Evolutionary conservation across 1,140 invertebrate genomes (phyloP), one percentile per base, ranked within the genome.

Genomic region (Drosophila yakuba): DNA sequence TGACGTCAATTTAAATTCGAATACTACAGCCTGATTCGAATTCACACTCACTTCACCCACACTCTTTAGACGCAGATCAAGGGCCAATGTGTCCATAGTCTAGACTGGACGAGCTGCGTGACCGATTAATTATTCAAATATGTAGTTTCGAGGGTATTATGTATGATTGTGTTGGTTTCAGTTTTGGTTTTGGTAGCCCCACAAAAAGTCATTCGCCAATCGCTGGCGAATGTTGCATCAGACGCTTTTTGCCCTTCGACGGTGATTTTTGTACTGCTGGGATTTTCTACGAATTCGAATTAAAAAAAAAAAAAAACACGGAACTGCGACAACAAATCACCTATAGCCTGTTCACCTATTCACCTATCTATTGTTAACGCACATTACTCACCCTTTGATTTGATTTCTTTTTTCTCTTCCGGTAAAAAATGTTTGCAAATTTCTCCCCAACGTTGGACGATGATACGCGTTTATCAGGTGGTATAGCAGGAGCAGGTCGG

Each of bases 331-430:
- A 25, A 4, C 25, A 25, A 25, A 25, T 25, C 25, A 25, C 25
- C 25, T 25, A 25, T 25, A 4, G 8, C 28, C 28, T 20, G 2
- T 20, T 20, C 20, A 20, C 20, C 20, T 20, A 32, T 8, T 8
- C 50, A 44, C 23, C 36, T 47, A 25, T 17, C 43, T 28, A 28
- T 55, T 39, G 38, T 12, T 6, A 6, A 28, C 10, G 28, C 23
- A 12, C 23, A 12, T 43, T 45, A 38, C 84, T 88, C 74, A 89
- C 84, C 85, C 84, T 63, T 89, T 89, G 77, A 80, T 84, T 89
- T 89, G 69, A 80, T 89, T 89, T 89, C 84, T 89, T 89, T 89
- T 89, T 89, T 84, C 74, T 90, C 84, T 89, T 89, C 85, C 84
- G 84, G 84, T 88, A 89, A 88, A 89, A 85, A 89, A 89, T 89